phyloP scores from a whole-genome alignment of 2,797 vertebrate species.

The Danio tinwini region DNA sequence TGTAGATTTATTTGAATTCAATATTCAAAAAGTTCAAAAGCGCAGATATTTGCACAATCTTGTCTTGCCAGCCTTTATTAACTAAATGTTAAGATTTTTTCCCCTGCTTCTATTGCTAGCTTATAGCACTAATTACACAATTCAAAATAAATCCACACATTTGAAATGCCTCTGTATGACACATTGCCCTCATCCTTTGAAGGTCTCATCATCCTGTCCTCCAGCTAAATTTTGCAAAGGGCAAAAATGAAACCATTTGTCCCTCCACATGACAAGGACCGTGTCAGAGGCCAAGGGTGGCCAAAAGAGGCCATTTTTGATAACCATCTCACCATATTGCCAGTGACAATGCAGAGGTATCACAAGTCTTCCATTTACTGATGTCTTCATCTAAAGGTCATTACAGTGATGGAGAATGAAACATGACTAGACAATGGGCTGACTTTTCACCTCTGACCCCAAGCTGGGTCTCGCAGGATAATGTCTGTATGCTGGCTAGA shows the following conservation, averaged over 20 bases:
- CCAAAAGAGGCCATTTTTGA: constrained; percentile 81
- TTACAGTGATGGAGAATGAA: constrained; percentile 65
- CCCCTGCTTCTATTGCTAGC: constrained; percentile 55
- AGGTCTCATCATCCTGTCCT: constrained; percentile 71
- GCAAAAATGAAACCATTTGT: constrained; percentile 85
- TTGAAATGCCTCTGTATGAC: constrained; percentile 75
- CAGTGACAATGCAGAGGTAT: constrained; percentile 83
- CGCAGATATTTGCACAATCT: too few relatives aligned
- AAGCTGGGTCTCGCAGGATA: constrained; percentile 51
- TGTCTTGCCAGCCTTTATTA: constrained; percentile 52
- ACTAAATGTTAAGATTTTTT: constrained; percentile 35
- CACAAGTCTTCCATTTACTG: constrained; percentile 76
- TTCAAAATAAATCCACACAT: constrained; percentile 67
- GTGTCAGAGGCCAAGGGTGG: constrained; percentile 79
- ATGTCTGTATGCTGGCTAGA: constrained; percentile 39
- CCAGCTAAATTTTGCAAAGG: constrained; percentile 79
- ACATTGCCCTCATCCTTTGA: constrained; percentile 75
- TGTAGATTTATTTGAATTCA: too few relatives aligned
- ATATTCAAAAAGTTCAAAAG: too few relatives aligned
- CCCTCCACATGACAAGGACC: constrained; percentile 79
- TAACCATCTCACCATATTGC: constrained; percentile 82
- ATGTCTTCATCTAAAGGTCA: constrained; percentile 86
- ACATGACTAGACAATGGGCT: constrained; percentile 66
- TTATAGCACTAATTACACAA: constrained; percentile 64
- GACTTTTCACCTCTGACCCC: constrained; percentile 60